Base-by-base conservation (phyloP, 1,140 invertebrate species). In the Acromyrmex heyeri region DNA sequence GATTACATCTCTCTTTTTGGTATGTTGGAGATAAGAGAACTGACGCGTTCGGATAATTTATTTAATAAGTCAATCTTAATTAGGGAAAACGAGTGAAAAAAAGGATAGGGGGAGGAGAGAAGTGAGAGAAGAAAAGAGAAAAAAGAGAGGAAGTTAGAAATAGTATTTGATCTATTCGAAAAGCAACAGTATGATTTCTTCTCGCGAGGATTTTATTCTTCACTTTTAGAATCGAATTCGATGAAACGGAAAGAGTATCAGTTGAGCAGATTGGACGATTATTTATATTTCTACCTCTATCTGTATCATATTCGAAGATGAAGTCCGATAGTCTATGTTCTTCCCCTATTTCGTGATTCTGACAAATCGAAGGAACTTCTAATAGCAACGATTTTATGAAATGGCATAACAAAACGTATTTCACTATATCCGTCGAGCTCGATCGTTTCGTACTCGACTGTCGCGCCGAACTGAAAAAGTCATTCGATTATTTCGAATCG, bases 401-500 rank as follows among this genome's bases (percentile, higher is more conserved):
- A 90, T 91, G 90, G 88, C 76, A 91, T 92, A 91, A 92, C 92
- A 92, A 93, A 93, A 90, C 88, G 83, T 88, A 89, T 88, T 88
- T 90, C 85, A 91, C 87, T 79, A 70, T 86, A 72, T 81, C 16
- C 38, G 14, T 48, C 16, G 67, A 57, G 65, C 55, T 73, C 79
- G 8, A 44, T 12, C 38, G n/a, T 62, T 81, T 50, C n/a, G n/a
- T n/a, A 34, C 38, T 73, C 69, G 27, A 48, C 14, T 73, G 38
- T 82, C 21, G 67, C 55, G 38, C 38, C 38, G 3, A 48, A 57
- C 55, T 57, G 24, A 82, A 83, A 75, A 48, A 50, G 24, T 75
- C 69, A 75, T 72, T 69, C 38, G 69, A 75, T 73, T 30, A 57
- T 38, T 72, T 59, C 69, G 67, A 18, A 61, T 82, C 79, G 64